Evolutionary conservation across 2,113 vertebrate genomes (phyloP).

Genomic region (Sinocyclocheilus rhinocerous): DNA sequence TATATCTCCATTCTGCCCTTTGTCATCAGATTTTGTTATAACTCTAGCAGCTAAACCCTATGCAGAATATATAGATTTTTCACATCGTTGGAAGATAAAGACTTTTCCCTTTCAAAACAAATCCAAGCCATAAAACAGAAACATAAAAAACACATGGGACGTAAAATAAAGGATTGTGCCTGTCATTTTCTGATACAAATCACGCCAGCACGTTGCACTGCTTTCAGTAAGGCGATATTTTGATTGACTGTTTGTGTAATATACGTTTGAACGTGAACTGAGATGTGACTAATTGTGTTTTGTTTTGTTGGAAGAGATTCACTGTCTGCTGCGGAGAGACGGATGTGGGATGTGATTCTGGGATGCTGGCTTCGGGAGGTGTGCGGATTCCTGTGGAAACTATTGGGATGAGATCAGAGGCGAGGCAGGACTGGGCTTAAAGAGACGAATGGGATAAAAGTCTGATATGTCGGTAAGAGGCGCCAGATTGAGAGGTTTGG

Average conservation of each 20-base stretch:
- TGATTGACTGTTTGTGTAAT: slow-evolving; percentile 8
- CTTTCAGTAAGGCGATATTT: neutral
- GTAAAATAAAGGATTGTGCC: neutral
- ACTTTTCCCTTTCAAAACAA: neutral
- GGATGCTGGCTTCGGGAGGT: slow-evolving; percentile 30
- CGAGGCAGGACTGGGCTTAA: slow-evolving; percentile 58
- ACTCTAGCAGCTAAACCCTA: neutral
- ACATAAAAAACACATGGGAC: neutral
- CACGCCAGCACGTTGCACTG: neutral
- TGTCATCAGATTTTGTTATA: neutral
- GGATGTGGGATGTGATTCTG: slow-evolving; percentile 39
- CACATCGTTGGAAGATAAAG: slow-evolving; percentile 37
- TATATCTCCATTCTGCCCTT: neutral
- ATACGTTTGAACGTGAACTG: neutral
- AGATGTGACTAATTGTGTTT: slow-evolving; percentile 57
- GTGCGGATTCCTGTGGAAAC: slow-evolving; percentile 59
- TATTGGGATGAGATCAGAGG: slow-evolving; percentile 57
- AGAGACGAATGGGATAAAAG: slow-evolving; percentile 66
- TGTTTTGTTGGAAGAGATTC: slow-evolving; percentile 39
- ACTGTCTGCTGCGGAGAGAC: slow-evolving; percentile 47
- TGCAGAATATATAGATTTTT: neutral
- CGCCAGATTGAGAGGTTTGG: slow-evolving; percentile 28
- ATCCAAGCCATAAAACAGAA: slow-evolving; percentile 15
- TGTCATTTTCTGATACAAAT: slow-evolving; percentile 4
- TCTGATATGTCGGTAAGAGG: slow-evolving; percentile 46